Conservation (phyloP, 2,797 vertebrate species). For the Mus caroli region DNA sequence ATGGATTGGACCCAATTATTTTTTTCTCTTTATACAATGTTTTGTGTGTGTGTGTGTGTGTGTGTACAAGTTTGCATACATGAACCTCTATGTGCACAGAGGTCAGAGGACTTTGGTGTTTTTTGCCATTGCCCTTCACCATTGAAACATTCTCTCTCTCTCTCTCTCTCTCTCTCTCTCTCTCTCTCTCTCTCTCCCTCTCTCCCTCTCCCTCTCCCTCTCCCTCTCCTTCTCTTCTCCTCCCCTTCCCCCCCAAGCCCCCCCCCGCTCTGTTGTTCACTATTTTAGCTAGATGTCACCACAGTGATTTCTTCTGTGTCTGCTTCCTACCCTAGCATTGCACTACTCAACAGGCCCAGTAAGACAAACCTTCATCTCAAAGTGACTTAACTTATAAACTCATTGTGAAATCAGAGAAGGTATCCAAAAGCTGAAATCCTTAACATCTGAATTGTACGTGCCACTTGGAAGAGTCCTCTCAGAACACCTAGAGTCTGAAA, state of each 20-base stretch:
- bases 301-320: background rate
- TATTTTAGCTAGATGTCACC: background rate
- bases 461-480: background rate
- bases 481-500: background rate
- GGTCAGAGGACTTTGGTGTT: too few species aligned
- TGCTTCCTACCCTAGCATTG: too few species aligned
- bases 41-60: background rate
- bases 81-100: background rate
- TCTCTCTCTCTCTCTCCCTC: too few species aligned
- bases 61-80: background rate
- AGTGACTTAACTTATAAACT: background rate
- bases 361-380: background rate
- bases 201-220: accelerated
- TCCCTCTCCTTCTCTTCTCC: too few species aligned
- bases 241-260: too few species aligned
- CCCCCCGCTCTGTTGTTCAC: too few species aligned
- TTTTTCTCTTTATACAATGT: background rate
- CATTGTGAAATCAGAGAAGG: background rate
- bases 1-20: background rate
- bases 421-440: background rate
- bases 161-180: too few species aligned
- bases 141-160: background rate
- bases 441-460: background rate
- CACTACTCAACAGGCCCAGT: background rate
- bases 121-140: background rate